Evolutionary conservation across 2,113 vertebrate genomes (phyloP), one percentile per base, ranked within the genome.

Genomic region (Petrocephalus zakoni): DNA sequence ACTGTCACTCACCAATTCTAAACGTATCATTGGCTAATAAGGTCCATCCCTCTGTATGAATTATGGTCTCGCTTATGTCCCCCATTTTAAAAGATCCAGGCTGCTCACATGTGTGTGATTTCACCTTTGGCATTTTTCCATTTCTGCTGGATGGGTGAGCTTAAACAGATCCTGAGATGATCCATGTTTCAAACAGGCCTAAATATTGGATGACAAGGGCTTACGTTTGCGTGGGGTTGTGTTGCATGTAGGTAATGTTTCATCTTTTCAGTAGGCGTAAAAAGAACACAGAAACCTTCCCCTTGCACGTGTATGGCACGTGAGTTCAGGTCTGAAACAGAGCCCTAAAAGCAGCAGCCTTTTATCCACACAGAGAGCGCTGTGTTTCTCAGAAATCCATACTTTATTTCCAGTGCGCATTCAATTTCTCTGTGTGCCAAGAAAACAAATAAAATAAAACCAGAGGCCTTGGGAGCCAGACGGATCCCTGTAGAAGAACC

Each of bases 181-280:
- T 64, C 15, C 47, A 37, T 34, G 82, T 86, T 86, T 13, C 75
- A 86, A 87, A 68, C 64, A 37, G 17, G 42, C 22, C 42, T 87
- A 89, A 87, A 68, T 0, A 68, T 89, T 87, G 47, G 87, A 89
- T 89, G 55, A 68, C 64, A 89, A 34, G 78, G 72, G 25, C 13
- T 64, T 82, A n/a, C 13, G 29, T 21, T 61, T 89, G n/a, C 37
- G 0, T 37, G 13, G n/a, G 29, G 75, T 87, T 87, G 49, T 84
- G 22, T 51, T 78, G 61, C 37, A 47, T 29, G 42, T 58, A 64
- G 86, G 86, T 52, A 81, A 52, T 15, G 9, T 47, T 83, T 83
- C 58, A 56, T 83, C 75, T 21, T 11, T 61, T 89, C 78, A 87
- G 87, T 87, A 84, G 51, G 6, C 51, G 72, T 87, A 82, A 55